Base-by-base conservation (phyloP, 1,140 invertebrate genomes). In the Acyrthosiphon pisum region DNA sequence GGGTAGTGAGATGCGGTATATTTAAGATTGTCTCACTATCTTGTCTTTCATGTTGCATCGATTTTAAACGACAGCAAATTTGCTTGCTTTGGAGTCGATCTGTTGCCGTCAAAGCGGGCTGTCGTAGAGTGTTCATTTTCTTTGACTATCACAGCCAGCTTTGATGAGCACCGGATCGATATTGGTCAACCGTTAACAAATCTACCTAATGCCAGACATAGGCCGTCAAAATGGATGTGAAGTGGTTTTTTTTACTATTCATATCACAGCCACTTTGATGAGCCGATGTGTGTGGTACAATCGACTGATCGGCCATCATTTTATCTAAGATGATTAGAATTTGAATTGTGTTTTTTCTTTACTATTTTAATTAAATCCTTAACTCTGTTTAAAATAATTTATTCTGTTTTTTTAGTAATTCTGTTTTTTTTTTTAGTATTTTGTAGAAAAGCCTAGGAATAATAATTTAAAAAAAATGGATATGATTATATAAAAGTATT, bases 1-100 rank as follows among this genome's bases (percentile, higher is more conserved):
- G 97, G 97, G 98, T 98, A 98, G 97, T 98, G 98, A 98, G 97
- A 98, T 98, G 97, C 96, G 94, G 94, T 94, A 94, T 94, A 50
- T 50, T 94, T 94, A 95, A 94, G 95, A 44, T 95, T 96, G 96
- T 97, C 97, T 98, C 97, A 97, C 97, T 98, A 98, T 97, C 97
- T 97, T 98, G 98, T 98, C 97, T 98, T 98, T 98, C 97, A 97
- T 97, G 96, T 95, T 95, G 96, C 93, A 68, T 83, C 53, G 68
- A 90, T 83, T 92, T 68, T 68, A 23, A 46, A 37, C 91, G 53
- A 50, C 93, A 87, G 44, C 35, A 46, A 90, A 93, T 53, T 56
- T n/a, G 46, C 81, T 88, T n/a, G 46, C 14, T 22, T 37, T 83
- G 50, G 37, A 95, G 95, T 95, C 95, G 95, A 94, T 95, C 95